Percentiles rank a stretch among this genome's conserved stretches.
These are phyloP conservation scores for Scaptomyza flava DNA, from an alignment of 2,888 invertebrate species.

Conservation along the genomic window DNA sequence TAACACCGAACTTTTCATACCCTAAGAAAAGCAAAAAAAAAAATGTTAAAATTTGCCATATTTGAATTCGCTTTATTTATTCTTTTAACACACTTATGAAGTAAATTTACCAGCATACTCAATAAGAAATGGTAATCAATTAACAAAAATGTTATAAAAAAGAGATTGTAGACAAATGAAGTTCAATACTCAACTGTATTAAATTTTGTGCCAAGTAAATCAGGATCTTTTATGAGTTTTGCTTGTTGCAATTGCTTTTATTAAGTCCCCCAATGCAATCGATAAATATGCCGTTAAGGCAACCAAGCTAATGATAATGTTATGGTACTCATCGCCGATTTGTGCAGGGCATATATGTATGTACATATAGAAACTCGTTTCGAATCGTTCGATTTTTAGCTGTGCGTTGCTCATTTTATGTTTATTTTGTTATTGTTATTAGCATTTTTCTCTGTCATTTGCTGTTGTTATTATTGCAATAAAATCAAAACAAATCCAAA, in stretches of 20 bases:
- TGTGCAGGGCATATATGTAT: slow-evolving; percentile 46
- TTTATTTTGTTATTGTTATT: slow-evolving; percentile 68
- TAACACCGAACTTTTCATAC: slow-evolving; percentile 11
- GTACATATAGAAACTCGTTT: slow-evolving; percentile 60
- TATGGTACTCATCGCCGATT: slow-evolving; percentile 33
- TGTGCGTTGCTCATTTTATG: slow-evolving; percentile 54
- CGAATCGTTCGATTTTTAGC: slow-evolving; percentile 53
- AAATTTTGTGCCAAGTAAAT: neutral
- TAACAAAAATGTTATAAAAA: neutral
- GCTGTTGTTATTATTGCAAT: slow-evolving; percentile 55
- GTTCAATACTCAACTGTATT: neutral
- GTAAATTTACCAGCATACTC: too few species aligned
- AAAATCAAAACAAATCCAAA: slow-evolving; percentile 73
- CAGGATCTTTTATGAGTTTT: neutral
- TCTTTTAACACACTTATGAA: too few species aligned
- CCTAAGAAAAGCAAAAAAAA: slow-evolving; percentile 6
- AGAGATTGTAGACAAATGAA: neutral
- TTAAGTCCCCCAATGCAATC: neutral
- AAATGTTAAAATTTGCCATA: neutral
- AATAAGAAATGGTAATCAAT: too few species aligned
- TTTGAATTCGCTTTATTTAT: too few species aligned
- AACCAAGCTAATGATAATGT: slow-evolving; percentile 36
- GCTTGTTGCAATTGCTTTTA: neutral
- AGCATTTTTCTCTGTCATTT: slow-evolving; percentile 65
- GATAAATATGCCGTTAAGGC: slow-evolving; percentile 1